A percentile compares a stretch with the other conserved stretches of the same genome.
phyloP scores from a whole-genome alignment of 2,113 vertebrate genomes.

The Toxotes chatareus region DNA sequence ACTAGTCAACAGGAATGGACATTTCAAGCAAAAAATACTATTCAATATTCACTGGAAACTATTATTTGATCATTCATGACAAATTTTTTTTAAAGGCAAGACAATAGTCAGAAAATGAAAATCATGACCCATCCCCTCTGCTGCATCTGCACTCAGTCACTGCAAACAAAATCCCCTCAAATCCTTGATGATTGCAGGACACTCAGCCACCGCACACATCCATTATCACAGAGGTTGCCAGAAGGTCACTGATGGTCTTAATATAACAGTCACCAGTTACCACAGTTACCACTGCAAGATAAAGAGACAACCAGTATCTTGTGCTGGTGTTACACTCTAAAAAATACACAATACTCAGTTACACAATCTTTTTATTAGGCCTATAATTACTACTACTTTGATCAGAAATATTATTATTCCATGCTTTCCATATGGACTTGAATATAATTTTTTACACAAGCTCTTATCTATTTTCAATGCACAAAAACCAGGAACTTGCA shows the following conservation, averaged over 20 bases:
- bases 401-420: slow-evolving; percentile 7
- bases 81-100: no score
- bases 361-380: background rate
- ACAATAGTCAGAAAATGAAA: no score
- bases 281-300: slow-evolving; percentile 5
- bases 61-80: no score
- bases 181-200: slow-evolving; percentile 58
- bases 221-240: slow-evolving; percentile 60
- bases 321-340: background rate
- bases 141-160: slow-evolving; percentile 62
- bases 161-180: slow-evolving; percentile 60
- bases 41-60: no score
- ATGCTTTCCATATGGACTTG: background rate
- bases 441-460: background rate
- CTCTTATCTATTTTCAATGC: slow-evolving; percentile 40
- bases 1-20: slow-evolving; percentile 1
- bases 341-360: background rate
- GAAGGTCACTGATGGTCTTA: slow-evolving; percentile 51
- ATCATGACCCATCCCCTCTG: no score
- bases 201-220: slow-evolving; percentile 50
- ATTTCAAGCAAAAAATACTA: no score
- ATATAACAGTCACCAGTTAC: slow-evolving; percentile 27
- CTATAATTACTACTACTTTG: background rate
- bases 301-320: background rate
- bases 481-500: slow-evolving; percentile 63